Evolutionary conservation across 2,888 invertebrate species (phyloP), one percentile per base, ranked within the genome.

Genomic region (Stratiomys singularior): DNA sequence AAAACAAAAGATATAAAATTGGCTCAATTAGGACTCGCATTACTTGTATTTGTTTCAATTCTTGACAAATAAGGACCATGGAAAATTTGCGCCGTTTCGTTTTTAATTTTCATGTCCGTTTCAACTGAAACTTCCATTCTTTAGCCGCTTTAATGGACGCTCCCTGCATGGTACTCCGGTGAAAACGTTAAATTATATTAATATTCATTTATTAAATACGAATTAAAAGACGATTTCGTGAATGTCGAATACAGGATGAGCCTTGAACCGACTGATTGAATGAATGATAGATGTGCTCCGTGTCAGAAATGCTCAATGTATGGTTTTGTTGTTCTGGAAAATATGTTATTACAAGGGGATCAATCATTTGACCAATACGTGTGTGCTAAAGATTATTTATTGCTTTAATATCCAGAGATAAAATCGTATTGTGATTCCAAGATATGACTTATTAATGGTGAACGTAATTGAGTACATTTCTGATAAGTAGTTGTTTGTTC

Each of bases 161-260:
- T 21, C 23, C 23, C 60, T 13, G 60, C 4, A 46, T 15, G 52
- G 2, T 23, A 21, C 25, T 21, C 3, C 60, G 21, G 23, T 25
- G 25, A 25, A 25, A 25, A 60, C 60, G 37, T 37, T 37, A 3
- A 64, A 72, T 72, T 72, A 72, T 28, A 56, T 72, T 64, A 69
- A 69, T 69, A 64, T 46, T 25, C 47, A 25, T 47, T 56, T 56
- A 72, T 72, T 72, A 72, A 72, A 28, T 52, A 23, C 71, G 52
- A 72, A 72, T 72, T 30, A 66, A 21, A 44, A 66, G 44, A 18
- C 27, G 18, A 66, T 30, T 44, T 66, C 44, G 66, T 15, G 21
- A 72, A 56, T 56, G 46, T 18, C 4, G 37, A 37, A 37, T 37
- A 9, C 37, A 9, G 9, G 37, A 37, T 37, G 21, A 30, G 25